phyloP scores from a whole-genome alignment of 2,888 invertebrate species.

The Oscheius sp. region DNA sequence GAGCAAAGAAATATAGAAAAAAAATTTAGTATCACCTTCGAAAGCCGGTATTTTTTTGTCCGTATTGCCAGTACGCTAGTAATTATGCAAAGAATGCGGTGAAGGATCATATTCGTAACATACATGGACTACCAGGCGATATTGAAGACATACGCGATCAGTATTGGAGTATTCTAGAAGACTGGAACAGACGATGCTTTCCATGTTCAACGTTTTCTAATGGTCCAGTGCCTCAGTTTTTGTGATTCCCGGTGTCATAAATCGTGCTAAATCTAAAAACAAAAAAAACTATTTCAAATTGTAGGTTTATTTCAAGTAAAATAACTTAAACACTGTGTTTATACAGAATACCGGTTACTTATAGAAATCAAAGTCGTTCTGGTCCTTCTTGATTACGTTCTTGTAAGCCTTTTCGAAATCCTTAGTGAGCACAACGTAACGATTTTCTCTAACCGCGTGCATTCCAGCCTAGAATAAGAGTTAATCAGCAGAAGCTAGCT shows the following conservation, averaged over 20 bases:
- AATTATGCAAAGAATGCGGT: slow-evolving; percentile 18
- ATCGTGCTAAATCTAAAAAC: no score
- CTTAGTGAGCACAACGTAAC: slow-evolving; percentile 96
- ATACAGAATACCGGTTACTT: slow-evolving; percentile 77
- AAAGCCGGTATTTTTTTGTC: slow-evolving; percentile 14
- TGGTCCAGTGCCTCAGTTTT: no score
- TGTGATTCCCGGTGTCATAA: no score
- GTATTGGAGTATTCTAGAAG: no score
- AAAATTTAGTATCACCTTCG: slow-evolving; percentile 13
- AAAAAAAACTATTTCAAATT: no score
- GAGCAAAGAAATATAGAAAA: neutral
- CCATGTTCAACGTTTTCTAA: no score
- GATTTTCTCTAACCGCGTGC: slow-evolving; percentile 98
- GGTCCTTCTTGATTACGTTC: slow-evolving; percentile 98
- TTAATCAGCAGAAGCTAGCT: neutral
- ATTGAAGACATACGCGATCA: no score
- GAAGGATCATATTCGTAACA: slow-evolving; percentile 17
- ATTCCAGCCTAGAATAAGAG: slow-evolving; percentile 83
- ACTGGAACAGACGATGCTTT: no score
- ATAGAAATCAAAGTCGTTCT: slow-evolving; percentile 98
- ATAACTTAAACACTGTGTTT: neutral
- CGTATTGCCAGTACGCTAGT: slow-evolving; percentile 18
- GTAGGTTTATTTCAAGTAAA: neutral
- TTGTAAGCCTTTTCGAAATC: slow-evolving; percentile 99
- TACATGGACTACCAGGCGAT: no score